Evolutionary conservation across 2,888 invertebrate genomes (phyloP), one percentile per base, ranked within the genome.

Genomic region (Sialis fuliginosa): DNA sequence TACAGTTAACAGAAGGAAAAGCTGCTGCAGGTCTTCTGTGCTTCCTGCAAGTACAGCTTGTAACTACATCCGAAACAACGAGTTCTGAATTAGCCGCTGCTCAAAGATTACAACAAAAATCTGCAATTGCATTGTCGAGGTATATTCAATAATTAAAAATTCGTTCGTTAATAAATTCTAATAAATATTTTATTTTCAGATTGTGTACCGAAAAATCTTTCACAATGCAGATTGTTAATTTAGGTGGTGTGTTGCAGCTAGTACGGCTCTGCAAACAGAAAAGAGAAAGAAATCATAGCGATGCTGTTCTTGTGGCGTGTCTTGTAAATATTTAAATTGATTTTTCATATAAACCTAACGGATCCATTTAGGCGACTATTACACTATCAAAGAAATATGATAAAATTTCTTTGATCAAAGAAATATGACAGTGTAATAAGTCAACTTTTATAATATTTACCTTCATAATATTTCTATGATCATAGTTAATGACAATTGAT

Each of bases 121-220:
- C 87, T 1, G 81, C 86, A 1, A 86, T 88, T 49, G 88, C 89
- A 5, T 70, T 91, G 39, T 81, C 87, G 2, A 76, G 81, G 81
- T 80, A 60, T 22, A 22, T 22, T 22, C 4, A 22, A 22, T 22
- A 22, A 22, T 22, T 22, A 22, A 22, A 22, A 22, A 22, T 42
- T 12, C 9, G 5, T 8, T 42, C 13, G 6, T 10, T 49, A 7
- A 9, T 33, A 46, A 13, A 13, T 8, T 6, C 39, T 33, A 30
- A 8, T 32, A 9, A 33, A 13, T 39, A 12, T 12, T 31, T 39
- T 40, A 39, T 44, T 53, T 54, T 30, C 65, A 77, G 85, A 57
- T 64, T 86, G 49, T 77, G 80, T 52, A 74, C 77, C 13, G 75
- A 82, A 50, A 71, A 73, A 1, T 76, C 76, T 52, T 77, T 81